phyloP scores from a whole-genome alignment of 2,113 vertebrate genomes.

The Calyptomena viridis region DNA sequence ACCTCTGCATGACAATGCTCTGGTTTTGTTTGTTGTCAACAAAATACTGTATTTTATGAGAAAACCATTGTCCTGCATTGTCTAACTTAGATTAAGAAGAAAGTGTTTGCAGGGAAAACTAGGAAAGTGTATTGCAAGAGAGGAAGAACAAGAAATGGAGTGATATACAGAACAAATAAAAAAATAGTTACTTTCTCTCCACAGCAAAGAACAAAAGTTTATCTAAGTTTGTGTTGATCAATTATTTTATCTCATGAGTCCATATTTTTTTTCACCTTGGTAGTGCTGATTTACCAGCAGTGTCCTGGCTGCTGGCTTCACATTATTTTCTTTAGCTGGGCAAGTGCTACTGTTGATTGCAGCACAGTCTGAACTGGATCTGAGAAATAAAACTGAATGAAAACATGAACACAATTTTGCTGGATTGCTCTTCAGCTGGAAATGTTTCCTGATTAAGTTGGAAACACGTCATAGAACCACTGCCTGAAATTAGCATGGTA shows the following conservation, averaged over 20 bases:
- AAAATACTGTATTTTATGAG: background rate
- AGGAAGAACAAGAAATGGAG: background rate
- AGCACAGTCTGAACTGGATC: background rate
- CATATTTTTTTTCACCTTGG: background rate
- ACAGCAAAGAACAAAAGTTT: background rate
- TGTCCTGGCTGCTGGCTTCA: background rate
- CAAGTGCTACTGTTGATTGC: background rate
- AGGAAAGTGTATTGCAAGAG: background rate
- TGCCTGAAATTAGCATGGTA: background rate
- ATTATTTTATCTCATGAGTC: background rate
- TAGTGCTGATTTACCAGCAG: background rate
- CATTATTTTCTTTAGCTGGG: background rate
- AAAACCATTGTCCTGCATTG: background rate
- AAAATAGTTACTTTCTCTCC: background rate
- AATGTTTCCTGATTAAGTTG: background rate
- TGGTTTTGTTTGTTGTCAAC: background rate
- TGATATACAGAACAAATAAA: background rate
- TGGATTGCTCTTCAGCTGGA: background rate
- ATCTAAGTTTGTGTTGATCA: background rate
- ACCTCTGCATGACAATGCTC: background rate
- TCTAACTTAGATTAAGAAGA: background rate
- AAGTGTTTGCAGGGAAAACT: background rate
- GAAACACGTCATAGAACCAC: background rate
- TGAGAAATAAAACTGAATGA: background rate
- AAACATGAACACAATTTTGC: background rate